Evolutionary conservation across 2,797 vertebrate species (phyloP).

Genomic region (Schizothorax lantsangensis): DNA sequence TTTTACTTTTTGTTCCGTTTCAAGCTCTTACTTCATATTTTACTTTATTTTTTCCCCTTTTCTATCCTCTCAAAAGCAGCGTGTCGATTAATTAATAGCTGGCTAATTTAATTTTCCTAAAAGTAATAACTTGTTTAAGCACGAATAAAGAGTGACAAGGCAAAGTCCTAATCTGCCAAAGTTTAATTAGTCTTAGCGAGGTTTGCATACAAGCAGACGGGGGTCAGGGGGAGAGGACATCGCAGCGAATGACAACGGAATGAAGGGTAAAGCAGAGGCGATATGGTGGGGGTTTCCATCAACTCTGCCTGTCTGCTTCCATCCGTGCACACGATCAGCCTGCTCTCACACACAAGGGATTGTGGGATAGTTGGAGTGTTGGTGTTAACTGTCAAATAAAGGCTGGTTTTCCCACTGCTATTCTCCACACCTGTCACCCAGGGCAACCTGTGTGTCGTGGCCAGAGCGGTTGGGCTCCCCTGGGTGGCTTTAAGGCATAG

Average conservation of each 20-base stretch:
- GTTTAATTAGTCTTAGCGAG: conserved; percentile 81
- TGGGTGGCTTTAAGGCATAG: conserved; percentile 46
- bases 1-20: conserved; percentile 8
- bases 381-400: conserved; percentile 53
- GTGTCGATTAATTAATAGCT: conserved; percentile 83
- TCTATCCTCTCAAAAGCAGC: conserved; percentile 64
- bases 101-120: conserved; percentile 82
- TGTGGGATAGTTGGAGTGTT: conserved; percentile 46
- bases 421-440: conserved; percentile 55
- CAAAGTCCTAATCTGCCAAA: conserved; percentile 83
- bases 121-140: conserved; percentile 85
- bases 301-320: conserved; percentile 48
- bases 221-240: conserved; percentile 62
- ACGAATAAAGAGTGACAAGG: conserved; percentile 82
- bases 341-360: conserved; percentile 36
- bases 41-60: conserved; percentile 19
- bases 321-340: conserved; percentile 33
- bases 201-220: conserved; percentile 69
- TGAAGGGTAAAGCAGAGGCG: background rate
- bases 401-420: conserved; percentile 20
- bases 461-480: conserved; percentile 12
- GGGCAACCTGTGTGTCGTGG: conserved; percentile 44
- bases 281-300: conserved; percentile 19
- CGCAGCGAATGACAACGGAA: background rate
- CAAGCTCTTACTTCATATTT: conserved; percentile 21